phyloP scores from a whole-genome alignment of 2,797 vertebrate genomes.

The Syngnathus acus region DNA sequence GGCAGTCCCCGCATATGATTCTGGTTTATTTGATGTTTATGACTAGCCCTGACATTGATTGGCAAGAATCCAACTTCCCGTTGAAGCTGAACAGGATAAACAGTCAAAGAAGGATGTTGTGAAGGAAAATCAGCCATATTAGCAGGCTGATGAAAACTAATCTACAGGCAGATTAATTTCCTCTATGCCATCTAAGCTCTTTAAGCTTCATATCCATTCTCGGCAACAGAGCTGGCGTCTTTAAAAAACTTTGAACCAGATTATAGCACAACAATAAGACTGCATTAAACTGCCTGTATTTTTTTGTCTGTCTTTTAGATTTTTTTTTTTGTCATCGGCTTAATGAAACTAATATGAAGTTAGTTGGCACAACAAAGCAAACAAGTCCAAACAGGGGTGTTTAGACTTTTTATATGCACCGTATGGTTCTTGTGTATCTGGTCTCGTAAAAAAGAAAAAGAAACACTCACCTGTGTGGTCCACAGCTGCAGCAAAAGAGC shows the following conservation, averaged over 20 bases:
- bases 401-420: background rate
- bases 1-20: conserved; percentile 3
- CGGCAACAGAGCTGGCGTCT: background rate
- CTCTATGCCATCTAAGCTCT: background rate
- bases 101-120: background rate
- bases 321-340: background rate
- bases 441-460: background rate
- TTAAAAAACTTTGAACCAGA: background rate
- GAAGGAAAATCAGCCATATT: background rate
- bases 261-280: background rate
- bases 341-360: too few species aligned
- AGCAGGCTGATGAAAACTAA: background rate
- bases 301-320: background rate
- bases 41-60: background rate
- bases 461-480: conserved; percentile 73
- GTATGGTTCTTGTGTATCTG: background rate
- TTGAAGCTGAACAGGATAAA: background rate
- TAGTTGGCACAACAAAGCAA: too few species aligned
- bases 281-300: background rate
- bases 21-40: background rate
- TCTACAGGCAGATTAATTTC: background rate
- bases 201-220: background rate
- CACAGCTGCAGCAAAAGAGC: conserved; percentile 79
- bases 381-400: background rate
- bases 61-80: background rate